Evolutionary conservation across 2,797 vertebrate genomes (phyloP).

Genomic region (Chiroxiphia lanceolata): DNA sequence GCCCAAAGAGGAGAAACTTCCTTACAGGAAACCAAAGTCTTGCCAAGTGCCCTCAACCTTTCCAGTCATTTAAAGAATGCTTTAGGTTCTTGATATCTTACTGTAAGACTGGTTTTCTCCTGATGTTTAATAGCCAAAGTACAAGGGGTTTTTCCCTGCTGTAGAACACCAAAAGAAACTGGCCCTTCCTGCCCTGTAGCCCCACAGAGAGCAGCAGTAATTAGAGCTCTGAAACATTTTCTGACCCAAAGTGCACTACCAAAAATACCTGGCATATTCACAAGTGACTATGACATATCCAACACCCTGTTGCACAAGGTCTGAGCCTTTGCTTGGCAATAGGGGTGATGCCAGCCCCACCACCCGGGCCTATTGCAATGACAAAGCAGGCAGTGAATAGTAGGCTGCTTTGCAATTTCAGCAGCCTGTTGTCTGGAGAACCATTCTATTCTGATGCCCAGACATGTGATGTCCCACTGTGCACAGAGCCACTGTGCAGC

Average conservation of each 20-base stretch:
- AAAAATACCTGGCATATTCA: neutral
- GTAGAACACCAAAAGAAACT: neutral
- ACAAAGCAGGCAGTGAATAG: neutral
- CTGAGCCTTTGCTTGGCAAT: neutral
- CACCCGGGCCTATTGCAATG: rapidly evolving
- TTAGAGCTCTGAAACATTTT: neutral
- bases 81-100: neutral
- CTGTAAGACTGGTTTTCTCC: neutral
- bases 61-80: neutral
- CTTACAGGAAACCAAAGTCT: neutral
- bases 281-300: neutral
- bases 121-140: neutral
- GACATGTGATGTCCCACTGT: neutral
- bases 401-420: neutral
- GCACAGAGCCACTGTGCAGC: neutral
- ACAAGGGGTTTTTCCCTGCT: rapidly evolving
- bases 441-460: neutral
- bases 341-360: neutral
- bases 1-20: neutral
- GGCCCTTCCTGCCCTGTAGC: neutral
- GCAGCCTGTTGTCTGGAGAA: neutral
- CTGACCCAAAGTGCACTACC: neutral
- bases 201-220: neutral
- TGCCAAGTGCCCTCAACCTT: neutral
- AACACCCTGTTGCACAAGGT: neutral